phyloP scores from a whole-genome alignment of 1,140 invertebrate genomes.

The Megathymus violae region DNA sequence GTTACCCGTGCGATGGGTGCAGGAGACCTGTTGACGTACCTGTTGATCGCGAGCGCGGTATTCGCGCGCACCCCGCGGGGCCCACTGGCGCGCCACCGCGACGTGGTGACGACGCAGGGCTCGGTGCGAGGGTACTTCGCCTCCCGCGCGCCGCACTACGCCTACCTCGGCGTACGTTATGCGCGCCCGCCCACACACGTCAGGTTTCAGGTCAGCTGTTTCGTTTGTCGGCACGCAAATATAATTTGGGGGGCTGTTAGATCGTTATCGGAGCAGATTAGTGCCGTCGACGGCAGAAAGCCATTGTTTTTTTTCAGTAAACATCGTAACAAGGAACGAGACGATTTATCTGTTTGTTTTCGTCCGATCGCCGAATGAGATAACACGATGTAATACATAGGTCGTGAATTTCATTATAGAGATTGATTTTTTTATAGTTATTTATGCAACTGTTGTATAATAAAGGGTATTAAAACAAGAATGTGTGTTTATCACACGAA shows the following conservation, averaged over 20 bases:
- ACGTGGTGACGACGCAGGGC: conserved; percentile 60
- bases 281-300: conserved; percentile 20
- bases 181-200: conserved; percentile 56
- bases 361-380: neutral
- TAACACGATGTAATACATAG: neutral
- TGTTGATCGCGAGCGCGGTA: conserved; percentile 37
- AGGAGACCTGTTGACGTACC: conserved; percentile 19
- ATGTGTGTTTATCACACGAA: too few species aligned
- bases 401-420: too few species aligned
- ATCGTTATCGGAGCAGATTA: conserved; percentile 43
- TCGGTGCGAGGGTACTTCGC: conserved; percentile 61
- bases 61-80: conserved; percentile 14
- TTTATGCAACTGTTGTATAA: too few species aligned
- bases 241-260: conserved; percentile 41
- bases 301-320: conserved; percentile 21
- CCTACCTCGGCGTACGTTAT: conserved; percentile 71
- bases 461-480: too few species aligned
- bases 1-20: neutral
- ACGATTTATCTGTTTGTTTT: conserved; percentile 5
- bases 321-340: conserved; percentile 4
- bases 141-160: conserved; percentile 60
- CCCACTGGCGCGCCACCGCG: conserved; percentile 44
- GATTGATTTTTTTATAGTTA: too few species aligned
- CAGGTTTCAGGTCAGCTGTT: conserved; percentile 69
- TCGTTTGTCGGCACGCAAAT: conserved; percentile 48